Evolutionary conservation across 2,888 invertebrate species (phyloP).

Genomic region (Machimus rusticus): DNA sequence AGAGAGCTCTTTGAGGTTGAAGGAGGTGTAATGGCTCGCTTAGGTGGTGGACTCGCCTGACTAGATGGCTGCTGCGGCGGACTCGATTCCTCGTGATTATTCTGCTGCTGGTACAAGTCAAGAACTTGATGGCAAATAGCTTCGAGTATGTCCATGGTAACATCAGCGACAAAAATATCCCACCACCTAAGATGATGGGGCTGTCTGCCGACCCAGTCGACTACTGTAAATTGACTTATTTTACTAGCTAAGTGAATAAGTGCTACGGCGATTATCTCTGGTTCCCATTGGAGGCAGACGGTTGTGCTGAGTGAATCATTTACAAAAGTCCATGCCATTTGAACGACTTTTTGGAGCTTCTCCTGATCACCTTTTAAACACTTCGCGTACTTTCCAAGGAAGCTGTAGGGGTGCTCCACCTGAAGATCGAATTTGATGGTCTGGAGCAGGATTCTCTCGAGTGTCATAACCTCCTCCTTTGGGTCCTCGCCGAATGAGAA

Average conservation of each 20-base stretch:
- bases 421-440: constrained; percentile 99
- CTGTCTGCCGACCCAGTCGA: constrained; percentile 87
- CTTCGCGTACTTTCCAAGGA: constrained; percentile 92
- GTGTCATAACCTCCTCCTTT: constrained; percentile 89
- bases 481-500: constrained; percentile 93
- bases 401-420: constrained; percentile 93
- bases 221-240: constrained; percentile 92
- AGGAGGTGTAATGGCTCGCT: constrained; percentile 48
- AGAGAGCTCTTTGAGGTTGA: constrained; percentile 45
- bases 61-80: constrained; percentile 69
- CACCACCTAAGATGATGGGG: constrained; percentile 90
- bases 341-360: constrained; percentile 94
- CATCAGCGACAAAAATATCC: constrained; percentile 97
- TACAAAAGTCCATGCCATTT: constrained; percentile 99
- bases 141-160: constrained; percentile 92
- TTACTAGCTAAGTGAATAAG: constrained; percentile 97
- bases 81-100: constrained; percentile 71
- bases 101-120: constrained; percentile 86
- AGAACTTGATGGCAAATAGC: constrained; percentile 96
- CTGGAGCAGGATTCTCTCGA: constrained; percentile 94
- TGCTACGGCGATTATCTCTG: constrained; percentile 97
- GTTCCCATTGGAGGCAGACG: constrained; percentile 97
- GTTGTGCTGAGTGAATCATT: constrained; percentile 98
- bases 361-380: constrained; percentile 90
- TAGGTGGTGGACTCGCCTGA: constrained; percentile 53